These are phyloP conservation scores for Burhinus bistriatus DNA, from an alignment of 2,113 vertebrate species.

Conservation along the genomic window DNA sequence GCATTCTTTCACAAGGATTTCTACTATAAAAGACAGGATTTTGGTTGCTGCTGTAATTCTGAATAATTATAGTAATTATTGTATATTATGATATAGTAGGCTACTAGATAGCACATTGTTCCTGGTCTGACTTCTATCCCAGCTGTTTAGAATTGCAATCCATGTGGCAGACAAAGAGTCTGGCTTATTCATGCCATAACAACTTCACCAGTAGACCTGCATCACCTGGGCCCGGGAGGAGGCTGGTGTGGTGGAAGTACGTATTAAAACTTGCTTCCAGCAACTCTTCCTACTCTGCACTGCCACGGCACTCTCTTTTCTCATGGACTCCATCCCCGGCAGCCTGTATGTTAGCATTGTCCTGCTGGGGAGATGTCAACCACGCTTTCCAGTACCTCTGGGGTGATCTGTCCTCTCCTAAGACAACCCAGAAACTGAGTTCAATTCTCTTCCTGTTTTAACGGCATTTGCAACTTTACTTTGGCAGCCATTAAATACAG, in stretches of 20 bases:
- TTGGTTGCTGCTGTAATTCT: background rate
- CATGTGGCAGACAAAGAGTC: background rate
- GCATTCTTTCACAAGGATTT: background rate
- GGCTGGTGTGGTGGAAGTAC: background rate
- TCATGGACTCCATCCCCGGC: background rate
- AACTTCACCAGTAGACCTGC: background rate
- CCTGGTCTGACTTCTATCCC: background rate
- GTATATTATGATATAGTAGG: background rate
- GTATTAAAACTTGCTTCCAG: background rate
- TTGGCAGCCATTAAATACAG: background rate
- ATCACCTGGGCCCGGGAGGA: background rate
- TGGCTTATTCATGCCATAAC: background rate
- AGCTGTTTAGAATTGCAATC: background rate
- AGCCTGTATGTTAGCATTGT: background rate
- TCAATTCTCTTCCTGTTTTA: background rate
- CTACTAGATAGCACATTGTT: background rate
- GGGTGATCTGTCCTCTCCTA: background rate
- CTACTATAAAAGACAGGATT: background rate
- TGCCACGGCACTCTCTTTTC: background rate
- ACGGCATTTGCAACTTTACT: background rate
- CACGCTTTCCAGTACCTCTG: background rate
- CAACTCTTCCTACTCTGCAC: background rate
- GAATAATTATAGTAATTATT: background rate
- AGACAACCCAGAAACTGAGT: background rate
- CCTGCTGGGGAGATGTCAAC: background rate